Conservation (phyloP, 2,888 invertebrate species). For the Neelides folsomi region DNA sequence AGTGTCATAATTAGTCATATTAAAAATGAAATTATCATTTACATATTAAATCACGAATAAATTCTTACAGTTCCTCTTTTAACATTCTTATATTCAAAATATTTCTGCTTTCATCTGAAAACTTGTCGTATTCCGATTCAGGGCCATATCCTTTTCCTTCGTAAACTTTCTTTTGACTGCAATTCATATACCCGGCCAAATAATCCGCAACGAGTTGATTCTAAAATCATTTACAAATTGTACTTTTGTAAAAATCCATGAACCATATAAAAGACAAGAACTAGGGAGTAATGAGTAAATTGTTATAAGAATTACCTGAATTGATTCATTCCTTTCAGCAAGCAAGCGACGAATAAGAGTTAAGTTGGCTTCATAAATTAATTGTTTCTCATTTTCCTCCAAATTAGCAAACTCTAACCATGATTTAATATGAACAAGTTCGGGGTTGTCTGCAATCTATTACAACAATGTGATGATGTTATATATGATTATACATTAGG, state of each 20-base stretch:
- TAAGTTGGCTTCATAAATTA: slow-evolving; percentile 28
- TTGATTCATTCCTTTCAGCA: slow-evolving; percentile 28
- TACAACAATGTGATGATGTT: neutral
- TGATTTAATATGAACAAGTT: slow-evolving; percentile 28
- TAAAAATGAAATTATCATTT: too few relatives aligned
- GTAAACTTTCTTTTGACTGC: slow-evolving; percentile 25
- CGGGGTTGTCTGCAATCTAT: slow-evolving; percentile 29
- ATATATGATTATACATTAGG: neutral
- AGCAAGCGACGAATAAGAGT: slow-evolving; percentile 21
- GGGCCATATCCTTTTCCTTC: slow-evolving; percentile 20
- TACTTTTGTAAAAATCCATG: neutral
- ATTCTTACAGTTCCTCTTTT: slow-evolving; percentile 28
- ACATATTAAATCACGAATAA: neutral
- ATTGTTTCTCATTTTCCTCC: slow-evolving; percentile 23
- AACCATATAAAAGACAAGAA: neutral
- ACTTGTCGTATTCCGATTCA: slow-evolving; percentile 19
- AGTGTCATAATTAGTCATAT: too few relatives aligned
- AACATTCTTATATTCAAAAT: slow-evolving; percentile 26
- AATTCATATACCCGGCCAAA: slow-evolving; percentile 29
- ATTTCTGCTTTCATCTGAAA: slow-evolving; percentile 22
- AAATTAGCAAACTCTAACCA: slow-evolving; percentile 21
- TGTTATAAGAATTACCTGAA: slow-evolving; percentile 24
- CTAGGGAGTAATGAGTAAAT: too few relatives aligned
- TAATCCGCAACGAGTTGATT: slow-evolving; percentile 27
- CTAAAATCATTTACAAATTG: slow-evolving; percentile 1